These are phyloP conservation scores for Cetonia aurata DNA, from an alignment of 2,888 invertebrate species.

Conservation along the genomic window DNA sequence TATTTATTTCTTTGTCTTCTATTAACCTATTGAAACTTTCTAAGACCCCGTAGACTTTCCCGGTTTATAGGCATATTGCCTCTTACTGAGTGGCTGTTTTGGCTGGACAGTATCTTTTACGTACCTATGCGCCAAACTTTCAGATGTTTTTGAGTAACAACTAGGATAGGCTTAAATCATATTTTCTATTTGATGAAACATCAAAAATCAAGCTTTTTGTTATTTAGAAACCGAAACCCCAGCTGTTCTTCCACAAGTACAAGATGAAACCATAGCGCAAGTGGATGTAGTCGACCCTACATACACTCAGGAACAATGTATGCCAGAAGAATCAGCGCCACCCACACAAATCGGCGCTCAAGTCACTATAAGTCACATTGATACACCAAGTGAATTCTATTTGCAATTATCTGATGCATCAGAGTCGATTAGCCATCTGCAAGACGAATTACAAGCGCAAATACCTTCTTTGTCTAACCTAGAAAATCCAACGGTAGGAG, in stretches of 20 bases:
- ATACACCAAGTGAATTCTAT: constrained; percentile 83
- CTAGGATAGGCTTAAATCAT: constrained; percentile 21
- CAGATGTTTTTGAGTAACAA: too few species aligned
- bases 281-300: not conserved
- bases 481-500: constrained; percentile 72
- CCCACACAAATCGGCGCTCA: constrained; percentile 62
- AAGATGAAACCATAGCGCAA: not conserved
- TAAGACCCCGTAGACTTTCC: too few species aligned
- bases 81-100: too few species aligned
- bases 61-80: too few species aligned
- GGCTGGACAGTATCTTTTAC: too few species aligned
- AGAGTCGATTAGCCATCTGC: constrained; percentile 71
- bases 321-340: constrained; percentile 10
- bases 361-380: constrained; percentile 79
- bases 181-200: too few species aligned
- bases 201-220: not conserved
- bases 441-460: constrained; percentile 74
- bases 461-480: constrained; percentile 68
- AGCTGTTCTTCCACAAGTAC: not conserved
- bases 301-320: not conserved
- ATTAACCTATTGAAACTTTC: too few species aligned
- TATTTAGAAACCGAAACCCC: constrained; percentile 1
- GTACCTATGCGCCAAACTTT: too few species aligned
- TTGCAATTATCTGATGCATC: constrained; percentile 74
- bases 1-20: too few species aligned